Conservation (phyloP, 2,797 vertebrate species). For the Linurgus olivaceus region DNA sequence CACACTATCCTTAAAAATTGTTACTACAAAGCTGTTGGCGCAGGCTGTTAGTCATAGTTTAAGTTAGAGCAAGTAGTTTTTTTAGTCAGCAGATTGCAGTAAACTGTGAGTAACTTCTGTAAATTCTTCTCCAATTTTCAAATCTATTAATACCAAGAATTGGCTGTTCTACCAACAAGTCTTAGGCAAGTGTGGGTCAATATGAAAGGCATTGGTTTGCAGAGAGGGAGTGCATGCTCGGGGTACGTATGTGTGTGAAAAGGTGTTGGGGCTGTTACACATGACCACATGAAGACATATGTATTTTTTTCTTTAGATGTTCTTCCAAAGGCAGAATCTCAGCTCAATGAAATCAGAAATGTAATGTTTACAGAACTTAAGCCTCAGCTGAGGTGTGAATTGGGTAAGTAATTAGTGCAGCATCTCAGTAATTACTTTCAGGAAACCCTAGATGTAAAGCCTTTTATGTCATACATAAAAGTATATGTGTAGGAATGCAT, state of each 20-base stretch:
- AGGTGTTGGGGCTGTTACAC: background rate
- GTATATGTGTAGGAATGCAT: fast-evolving
- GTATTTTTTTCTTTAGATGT: constrained; percentile 42
- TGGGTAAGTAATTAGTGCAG: constrained; percentile 80
- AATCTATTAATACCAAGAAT: background rate
- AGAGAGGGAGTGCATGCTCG: background rate
- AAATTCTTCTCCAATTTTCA: background rate
- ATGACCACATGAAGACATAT: background rate
- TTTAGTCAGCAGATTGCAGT: background rate
- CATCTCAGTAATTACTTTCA: background rate
- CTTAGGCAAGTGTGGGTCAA: background rate
- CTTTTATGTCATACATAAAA: background rate
- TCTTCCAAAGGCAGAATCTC: constrained; percentile 75
- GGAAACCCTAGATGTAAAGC: background rate
- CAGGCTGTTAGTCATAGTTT: background rate
- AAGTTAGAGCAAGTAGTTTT: background rate
- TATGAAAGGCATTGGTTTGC: background rate
- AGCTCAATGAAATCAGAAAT: constrained; percentile 81
- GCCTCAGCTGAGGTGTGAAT: constrained; percentile 80
- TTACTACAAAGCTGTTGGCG: background rate
- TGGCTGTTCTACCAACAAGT: background rate
- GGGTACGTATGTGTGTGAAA: background rate
- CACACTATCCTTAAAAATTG: background rate
- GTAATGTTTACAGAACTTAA: constrained; percentile 81
- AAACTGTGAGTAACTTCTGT: background rate